phyloP scores from a whole-genome alignment of 2,113 vertebrate genomes.

The Hippocampus comes region DNA sequence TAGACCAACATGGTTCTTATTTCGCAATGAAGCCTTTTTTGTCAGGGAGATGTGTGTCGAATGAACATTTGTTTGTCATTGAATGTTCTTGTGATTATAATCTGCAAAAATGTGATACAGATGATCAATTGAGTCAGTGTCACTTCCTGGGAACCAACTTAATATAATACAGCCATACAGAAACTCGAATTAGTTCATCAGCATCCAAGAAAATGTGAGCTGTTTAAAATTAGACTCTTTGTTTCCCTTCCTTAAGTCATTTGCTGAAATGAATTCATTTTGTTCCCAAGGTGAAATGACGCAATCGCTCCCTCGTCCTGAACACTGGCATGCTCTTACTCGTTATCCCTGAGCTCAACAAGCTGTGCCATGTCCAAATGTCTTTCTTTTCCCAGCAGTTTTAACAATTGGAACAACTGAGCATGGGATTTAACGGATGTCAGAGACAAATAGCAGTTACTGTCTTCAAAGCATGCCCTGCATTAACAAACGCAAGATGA shows the following conservation, averaged over 20 bases:
- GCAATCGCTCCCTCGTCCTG: slow-evolving; percentile 10
- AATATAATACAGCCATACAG: too few relatives aligned
- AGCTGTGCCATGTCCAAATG: slow-evolving; percentile 56
- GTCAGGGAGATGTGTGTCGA: too few relatives aligned
- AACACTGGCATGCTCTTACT: slow-evolving; percentile 49
- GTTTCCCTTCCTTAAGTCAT: neutral
- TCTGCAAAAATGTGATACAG: too few relatives aligned
- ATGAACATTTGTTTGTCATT: too few relatives aligned
- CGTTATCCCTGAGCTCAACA: slow-evolving; percentile 47
- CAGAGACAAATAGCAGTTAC: slow-evolving; percentile 59
- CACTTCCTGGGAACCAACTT: too few relatives aligned
- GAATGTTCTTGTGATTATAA: too few relatives aligned
- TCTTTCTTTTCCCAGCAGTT: slow-evolving; percentile 54
- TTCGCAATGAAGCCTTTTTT: too few relatives aligned
- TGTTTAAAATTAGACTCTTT: neutral
- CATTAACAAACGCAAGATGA: neutral
- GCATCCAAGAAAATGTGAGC: neutral
- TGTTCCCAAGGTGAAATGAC: neutral
- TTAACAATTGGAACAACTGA: slow-evolving; percentile 54
- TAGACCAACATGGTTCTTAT: too few relatives aligned
- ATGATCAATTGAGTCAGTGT: too few relatives aligned
- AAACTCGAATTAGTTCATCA: neutral
- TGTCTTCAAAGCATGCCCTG: slow-evolving; percentile 32
- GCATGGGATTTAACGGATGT: slow-evolving; percentile 51
- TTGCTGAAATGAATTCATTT: neutral